These are phyloP conservation scores for Gymnodraco acuticeps DNA, from an alignment of 2,797 vertebrate genomes.

Conservation along the genomic window DNA sequence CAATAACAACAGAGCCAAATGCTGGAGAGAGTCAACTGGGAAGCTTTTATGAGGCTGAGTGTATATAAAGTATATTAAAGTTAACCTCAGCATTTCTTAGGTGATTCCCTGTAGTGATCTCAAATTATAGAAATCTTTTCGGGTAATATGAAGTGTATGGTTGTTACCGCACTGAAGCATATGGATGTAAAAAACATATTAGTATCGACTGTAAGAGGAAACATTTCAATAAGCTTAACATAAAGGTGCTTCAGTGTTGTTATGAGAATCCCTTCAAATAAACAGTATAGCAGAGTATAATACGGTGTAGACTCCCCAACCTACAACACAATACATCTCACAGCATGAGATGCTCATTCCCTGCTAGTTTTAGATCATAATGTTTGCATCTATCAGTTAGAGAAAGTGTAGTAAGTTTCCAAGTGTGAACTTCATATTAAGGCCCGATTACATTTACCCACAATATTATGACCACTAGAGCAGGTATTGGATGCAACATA, in stretches of 20 bases:
- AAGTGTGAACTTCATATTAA: neutral
- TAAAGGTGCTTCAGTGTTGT: neutral
- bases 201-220: neutral
- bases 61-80: slow-evolving; percentile 36
- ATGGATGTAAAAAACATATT: neutral
- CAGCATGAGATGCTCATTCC: neutral
- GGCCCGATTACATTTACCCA: neutral
- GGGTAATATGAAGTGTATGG: neutral
- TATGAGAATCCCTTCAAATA: neutral
- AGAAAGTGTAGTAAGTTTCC: neutral
- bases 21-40: slow-evolving; percentile 26
- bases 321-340: neutral
- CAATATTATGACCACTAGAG: neutral
- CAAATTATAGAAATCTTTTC: slow-evolving; percentile 46
- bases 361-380: neutral
- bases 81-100: slow-evolving; percentile 53
- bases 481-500: neutral
- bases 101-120: slow-evolving; percentile 52
- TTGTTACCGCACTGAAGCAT: neutral
- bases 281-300: neutral
- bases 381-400: neutral
- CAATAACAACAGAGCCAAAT: slow-evolving; percentile 19
- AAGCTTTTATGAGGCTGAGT: slow-evolving; percentile 36
- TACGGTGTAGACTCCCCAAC: neutral
- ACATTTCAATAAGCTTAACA: slow-evolving; percentile 1